These are phyloP conservation scores for Axis porcinus DNA, from an alignment of 2,113 vertebrate genomes.

Conservation along the genomic window DNA sequence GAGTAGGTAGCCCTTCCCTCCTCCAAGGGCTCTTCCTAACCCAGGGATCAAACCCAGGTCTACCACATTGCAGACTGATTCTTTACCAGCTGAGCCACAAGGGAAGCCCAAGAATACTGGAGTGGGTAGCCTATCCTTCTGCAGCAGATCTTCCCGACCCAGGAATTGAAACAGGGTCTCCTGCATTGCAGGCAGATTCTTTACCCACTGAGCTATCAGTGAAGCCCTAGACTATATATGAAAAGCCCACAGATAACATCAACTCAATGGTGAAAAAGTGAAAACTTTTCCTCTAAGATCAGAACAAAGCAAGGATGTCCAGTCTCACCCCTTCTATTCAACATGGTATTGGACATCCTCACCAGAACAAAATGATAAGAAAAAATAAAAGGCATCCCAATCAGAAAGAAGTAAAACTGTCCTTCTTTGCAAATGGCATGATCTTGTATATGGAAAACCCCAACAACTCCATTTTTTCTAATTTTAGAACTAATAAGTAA, in stretches of 20 bases:
- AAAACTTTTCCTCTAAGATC: not conserved
- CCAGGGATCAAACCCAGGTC: no score
- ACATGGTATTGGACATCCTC: not conserved
- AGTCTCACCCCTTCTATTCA: not conserved
- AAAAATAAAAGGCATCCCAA: not conserved
- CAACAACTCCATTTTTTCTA: not conserved
- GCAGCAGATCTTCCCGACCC: not conserved
- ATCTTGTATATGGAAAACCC: not conserved
- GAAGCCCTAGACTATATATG: not conserved
- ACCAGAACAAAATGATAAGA: not conserved
- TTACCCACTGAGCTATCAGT: not conserved
- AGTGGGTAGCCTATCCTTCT: no score
- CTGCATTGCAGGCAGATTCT: not conserved
- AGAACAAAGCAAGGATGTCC: not conserved
- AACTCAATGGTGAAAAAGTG: not conserved
- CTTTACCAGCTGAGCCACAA: no score
- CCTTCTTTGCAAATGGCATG: not conserved
- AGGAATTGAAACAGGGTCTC: not conserved
- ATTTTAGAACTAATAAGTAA: not conserved
- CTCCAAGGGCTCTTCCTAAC: not conserved
- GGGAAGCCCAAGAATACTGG: no score
- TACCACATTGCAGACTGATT: no score
- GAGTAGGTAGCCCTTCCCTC: not conserved
- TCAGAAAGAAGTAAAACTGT: not conserved
- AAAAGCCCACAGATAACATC: not conserved